Evolutionary conservation across 2,888 invertebrate genomes (phyloP), one percentile per base, ranked within the genome.

Genomic region (Cecidostiba fungosa): DNA sequence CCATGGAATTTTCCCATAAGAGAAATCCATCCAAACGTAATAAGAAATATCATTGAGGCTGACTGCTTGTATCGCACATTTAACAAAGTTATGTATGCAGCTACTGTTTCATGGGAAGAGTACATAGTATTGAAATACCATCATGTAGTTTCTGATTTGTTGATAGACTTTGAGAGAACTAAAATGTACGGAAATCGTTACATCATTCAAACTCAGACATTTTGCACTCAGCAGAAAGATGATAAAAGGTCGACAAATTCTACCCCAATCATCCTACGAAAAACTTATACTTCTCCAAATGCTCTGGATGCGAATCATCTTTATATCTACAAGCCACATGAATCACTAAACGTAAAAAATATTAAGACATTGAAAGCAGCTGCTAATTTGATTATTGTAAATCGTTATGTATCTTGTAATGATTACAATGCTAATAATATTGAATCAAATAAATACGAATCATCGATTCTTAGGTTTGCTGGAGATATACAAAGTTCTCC

Each of bases 1-100:
- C 95, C 95, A 1, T 95, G 96, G 94, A 96, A 96, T 91, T 96
- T 95, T 90, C 96, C 96, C 1, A 95, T 95, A 89, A 94, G 94
- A 89, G 93, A 94, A 43, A 94, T 95, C 36, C 82, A 90, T 26
- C 59, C 77, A 29, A 89, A 90, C 70, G 76, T 92, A 26, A 90
- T 94, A 69, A 91, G 94, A 74, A 94, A 93, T 89, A 94, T 96
- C 54, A 94, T 96, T 19, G 95, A 96, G 91, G 93, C 95, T 39
- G 96, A 97, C 91, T 97, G 96, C 90, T 90, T 95, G 26, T 95
- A 96, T 86, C 94, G 96, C 87, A 95, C 95, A 82, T 94, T 94
- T 85, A 94, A 94, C 89, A 93, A 94, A 89, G 94, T 94, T 0
- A 93, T 94, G 85, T 91, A 92, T 82, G 90, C 91, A 29, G 89